A percentile compares a stretch with the other conserved stretches of the same genome.
Conservation (phyloP, 2,888 invertebrate genomes). For the Fabriciana adippe region DNA sequence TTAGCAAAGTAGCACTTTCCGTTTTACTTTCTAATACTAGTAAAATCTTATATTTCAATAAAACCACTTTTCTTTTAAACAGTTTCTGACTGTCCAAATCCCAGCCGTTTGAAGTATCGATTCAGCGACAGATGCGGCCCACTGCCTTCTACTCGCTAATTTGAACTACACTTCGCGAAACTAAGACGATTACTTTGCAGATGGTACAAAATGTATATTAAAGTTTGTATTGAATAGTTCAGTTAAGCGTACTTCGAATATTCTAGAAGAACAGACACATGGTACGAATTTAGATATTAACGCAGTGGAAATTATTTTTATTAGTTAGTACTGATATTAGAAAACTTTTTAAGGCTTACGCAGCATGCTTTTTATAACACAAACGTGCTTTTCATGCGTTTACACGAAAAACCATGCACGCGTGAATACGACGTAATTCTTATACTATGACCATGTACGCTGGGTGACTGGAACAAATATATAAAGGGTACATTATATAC, state of each 20-base stretch:
- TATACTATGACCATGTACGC: too few species aligned
- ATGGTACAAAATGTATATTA: conserved; percentile 44
- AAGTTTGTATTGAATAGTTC: conserved; percentile 37
- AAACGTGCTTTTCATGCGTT: too few species aligned
- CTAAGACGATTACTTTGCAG: conserved; percentile 46
- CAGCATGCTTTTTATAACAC: too few species aligned
- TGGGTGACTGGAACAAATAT: too few species aligned
- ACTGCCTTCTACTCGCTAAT: conserved; percentile 46
- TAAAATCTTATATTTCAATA: conserved; percentile 24
- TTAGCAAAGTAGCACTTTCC: too few species aligned
- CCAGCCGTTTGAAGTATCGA: conserved; percentile 40
- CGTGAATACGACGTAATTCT: too few species aligned
- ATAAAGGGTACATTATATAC: too few species aligned
- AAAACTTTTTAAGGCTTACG: too few species aligned
- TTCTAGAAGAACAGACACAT: conserved; percentile 16
- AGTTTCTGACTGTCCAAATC: conserved; percentile 37
- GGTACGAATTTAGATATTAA: not conserved
- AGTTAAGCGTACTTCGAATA: conserved; percentile 19
- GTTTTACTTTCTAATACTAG: not conserved
- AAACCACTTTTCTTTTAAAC: conserved; percentile 33
- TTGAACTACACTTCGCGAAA: conserved; percentile 45
- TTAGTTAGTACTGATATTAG: not conserved
- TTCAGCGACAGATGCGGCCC: conserved; percentile 46
- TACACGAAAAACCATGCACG: too few species aligned
- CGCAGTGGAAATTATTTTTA: not conserved